phyloP scores from a whole-genome alignment of 2,113 vertebrate species.

The Holacanthus passer region DNA sequence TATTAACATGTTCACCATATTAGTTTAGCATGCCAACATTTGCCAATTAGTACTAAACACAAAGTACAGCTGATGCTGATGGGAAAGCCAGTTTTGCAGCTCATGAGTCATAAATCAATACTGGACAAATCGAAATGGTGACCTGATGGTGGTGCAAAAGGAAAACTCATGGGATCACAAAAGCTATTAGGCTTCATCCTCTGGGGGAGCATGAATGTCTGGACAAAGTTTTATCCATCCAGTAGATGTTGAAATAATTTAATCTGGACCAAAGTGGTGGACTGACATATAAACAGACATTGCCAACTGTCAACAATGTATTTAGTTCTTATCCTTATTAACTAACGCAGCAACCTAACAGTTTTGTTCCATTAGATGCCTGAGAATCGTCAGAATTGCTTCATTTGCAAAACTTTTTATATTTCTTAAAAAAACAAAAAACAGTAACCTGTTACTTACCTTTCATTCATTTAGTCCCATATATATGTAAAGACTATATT shows the following conservation, averaged over 20 bases:
- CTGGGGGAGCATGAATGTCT: no score
- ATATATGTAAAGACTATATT: slow-evolving; percentile 43
- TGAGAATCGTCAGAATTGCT: not conserved
- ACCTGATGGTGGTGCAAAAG: no score
- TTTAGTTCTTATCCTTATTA: no score
- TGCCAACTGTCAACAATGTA: no score
- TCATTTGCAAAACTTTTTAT: not conserved
- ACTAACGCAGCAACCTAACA: no score
- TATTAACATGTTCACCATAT: not conserved
- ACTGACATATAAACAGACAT: no score
- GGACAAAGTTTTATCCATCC: no score
- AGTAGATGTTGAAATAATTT: no score
- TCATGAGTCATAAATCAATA: not conserved
- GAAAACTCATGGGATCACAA: no score
- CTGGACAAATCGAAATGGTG: not conserved
- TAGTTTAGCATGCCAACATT: not conserved
- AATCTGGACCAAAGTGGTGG: no score
- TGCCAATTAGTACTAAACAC: not conserved
- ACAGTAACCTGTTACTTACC: slow-evolving; percentile 62
- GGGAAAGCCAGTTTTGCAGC: not conserved
- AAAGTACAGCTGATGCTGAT: not conserved
- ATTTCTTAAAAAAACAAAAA: not conserved
- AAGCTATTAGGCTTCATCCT: no score
- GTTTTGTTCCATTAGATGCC: no score
- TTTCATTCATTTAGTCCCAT: slow-evolving; percentile 36